Evolutionary conservation across 1,140 invertebrate species (phyloP).

Genomic region (Pygmarrhopalites habei): DNA sequence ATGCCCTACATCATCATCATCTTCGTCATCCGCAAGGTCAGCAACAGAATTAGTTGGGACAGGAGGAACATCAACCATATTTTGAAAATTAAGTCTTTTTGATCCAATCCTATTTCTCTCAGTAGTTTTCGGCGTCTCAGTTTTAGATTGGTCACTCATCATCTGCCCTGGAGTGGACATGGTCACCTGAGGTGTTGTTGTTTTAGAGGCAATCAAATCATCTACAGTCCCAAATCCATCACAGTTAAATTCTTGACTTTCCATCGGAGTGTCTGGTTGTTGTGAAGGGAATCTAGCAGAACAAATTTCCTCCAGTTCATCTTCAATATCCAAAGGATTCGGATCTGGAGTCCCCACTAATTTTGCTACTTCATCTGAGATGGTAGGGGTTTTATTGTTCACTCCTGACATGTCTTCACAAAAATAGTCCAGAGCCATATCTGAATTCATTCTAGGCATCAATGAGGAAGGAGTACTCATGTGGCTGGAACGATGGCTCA

Average conservation of each 20-base stretch:
- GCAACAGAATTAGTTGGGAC: not conserved
- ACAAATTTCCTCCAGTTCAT: constrained; percentile 38
- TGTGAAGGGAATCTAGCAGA: constrained; percentile 45
- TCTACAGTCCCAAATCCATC: too few species aligned
- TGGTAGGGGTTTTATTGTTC: not conserved
- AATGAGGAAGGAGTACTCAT: not conserved
- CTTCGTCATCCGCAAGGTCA: constrained; percentile 4
- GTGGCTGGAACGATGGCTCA: not conserved
- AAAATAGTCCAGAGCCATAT: constrained; percentile 9
- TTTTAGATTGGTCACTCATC: too few species aligned
- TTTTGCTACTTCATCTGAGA: constrained; percentile 13
- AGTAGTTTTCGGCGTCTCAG: constrained; percentile 13
- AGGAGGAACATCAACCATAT: not conserved
- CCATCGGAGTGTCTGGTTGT: constrained; percentile 28
- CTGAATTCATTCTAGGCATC: constrained; percentile 10
- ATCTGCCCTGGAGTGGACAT: too few species aligned
- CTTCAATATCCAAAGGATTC: not conserved
- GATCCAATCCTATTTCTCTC: not conserved
- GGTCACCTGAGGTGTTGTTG: too few species aligned
- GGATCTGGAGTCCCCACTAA: constrained; percentile 2
- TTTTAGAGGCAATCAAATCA: constrained; percentile 38
- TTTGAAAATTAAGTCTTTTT: not conserved
- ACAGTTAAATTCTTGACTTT: constrained; percentile 44
- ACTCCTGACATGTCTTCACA: not conserved
- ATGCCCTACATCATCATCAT: constrained; percentile 17